A percentile compares a stretch with the other conserved stretches of the same genome.
Evolutionary conservation across 2,797 vertebrate genomes (phyloP).

Genomic region (Hippopotamyrus pictus): DNA sequence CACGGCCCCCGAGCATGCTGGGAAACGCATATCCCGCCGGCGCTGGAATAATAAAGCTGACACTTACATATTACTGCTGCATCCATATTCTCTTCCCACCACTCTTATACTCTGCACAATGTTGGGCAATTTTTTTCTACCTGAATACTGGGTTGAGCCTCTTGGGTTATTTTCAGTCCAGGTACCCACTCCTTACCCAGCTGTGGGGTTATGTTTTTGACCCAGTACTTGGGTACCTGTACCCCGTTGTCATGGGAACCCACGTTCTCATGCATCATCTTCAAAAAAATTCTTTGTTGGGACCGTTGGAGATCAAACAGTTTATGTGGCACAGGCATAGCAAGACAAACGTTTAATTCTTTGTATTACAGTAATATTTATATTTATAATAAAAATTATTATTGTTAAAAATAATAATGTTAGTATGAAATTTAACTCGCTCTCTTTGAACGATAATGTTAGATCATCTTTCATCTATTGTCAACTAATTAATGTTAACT

Average conservation of each 20-base stretch:
- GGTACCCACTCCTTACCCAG: background rate
- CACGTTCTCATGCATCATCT: background rate
- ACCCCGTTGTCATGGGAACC: background rate
- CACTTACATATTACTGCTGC: background rate
- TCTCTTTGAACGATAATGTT: background rate
- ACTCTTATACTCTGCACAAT: background rate
- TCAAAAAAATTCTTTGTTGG: background rate
- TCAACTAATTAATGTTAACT: background rate
- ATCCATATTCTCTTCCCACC: background rate
- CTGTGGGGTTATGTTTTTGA: background rate
- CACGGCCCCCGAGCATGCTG: background rate
- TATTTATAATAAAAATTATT: background rate
- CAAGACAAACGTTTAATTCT: background rate
- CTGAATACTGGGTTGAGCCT: background rate
- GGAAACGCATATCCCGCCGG: background rate
- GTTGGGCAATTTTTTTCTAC: background rate
- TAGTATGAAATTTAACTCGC: background rate
- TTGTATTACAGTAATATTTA: background rate
- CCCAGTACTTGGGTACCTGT: background rate
- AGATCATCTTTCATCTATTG: background rate
- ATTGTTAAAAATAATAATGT: background rate
- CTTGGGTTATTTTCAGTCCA: background rate
- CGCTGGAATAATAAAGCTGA: constrained; percentile 61
- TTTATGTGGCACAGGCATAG: too few relatives aligned
- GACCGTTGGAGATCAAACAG: background rate